Evolutionary conservation across 2,888 invertebrate genomes (phyloP).

Genomic region (Plebejus anna): DNA sequence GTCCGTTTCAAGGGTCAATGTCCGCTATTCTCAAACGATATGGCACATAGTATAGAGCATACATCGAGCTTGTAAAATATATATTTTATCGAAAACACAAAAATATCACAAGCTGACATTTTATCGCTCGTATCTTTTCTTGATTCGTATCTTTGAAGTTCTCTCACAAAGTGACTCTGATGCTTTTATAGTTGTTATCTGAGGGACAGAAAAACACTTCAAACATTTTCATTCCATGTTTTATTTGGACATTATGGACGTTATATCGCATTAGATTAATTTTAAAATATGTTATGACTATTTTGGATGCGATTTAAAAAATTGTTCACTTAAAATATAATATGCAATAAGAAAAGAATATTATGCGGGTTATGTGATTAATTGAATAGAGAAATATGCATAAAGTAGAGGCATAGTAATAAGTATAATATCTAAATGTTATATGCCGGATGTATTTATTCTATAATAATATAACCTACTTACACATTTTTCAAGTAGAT

Average conservation of each 20-base stretch:
- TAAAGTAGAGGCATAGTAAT: too few species aligned
- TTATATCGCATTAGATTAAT: background rate
- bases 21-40: too few species aligned
- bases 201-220: background rate
- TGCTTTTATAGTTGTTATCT: constrained; percentile 2
- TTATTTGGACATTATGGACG: background rate
- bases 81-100: background rate
- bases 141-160: constrained; percentile 24
- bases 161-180: constrained; percentile 31
- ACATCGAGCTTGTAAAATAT: background rate
- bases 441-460: too few species aligned
- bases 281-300: background rate
- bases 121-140: background rate
- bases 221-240: constrained; percentile 5
- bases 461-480: too few species aligned
- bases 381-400: too few species aligned
- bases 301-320: background rate
- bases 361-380: too few species aligned
- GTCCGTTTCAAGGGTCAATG: too few species aligned
- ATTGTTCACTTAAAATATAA: too few species aligned
- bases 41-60: background rate
- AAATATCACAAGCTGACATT: constrained; percentile 4
- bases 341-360: too few species aligned
- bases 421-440: too few species aligned
- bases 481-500: too few species aligned